A percentile compares a stretch with the other conserved stretches of the same genome.
These are phyloP conservation scores for Eilema griseolum DNA, from an alignment of 2,888 invertebrate genomes.

Conservation along the genomic window DNA sequence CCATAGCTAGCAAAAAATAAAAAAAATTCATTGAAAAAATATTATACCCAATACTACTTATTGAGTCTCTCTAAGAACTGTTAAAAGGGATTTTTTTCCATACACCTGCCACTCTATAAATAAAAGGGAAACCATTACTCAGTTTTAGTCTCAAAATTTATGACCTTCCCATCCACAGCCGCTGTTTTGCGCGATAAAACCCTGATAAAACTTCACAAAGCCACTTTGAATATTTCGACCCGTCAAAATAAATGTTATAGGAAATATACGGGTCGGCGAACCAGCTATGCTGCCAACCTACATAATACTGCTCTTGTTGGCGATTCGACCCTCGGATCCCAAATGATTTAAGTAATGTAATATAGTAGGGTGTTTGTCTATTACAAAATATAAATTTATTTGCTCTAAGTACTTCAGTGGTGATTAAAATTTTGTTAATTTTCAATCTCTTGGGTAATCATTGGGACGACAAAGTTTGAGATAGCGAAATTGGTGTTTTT, in stretches of 20 bases:
- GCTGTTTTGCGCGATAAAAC: conserved; percentile 17
- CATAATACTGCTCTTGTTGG: too few relatives aligned
- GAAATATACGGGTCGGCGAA: background rate
- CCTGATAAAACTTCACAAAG: conserved; percentile 12
- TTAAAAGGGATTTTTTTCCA: background rate
- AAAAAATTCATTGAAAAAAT: too few relatives aligned
- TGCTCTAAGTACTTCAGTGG: background rate
- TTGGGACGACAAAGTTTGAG: background rate
- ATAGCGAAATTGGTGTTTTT: background rate
- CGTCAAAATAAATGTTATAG: conserved; percentile 11
- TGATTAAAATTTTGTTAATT: background rate
- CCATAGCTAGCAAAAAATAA: too few relatives aligned
- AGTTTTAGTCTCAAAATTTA: conserved; percentile 18
- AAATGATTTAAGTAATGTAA: conserved; percentile 1
- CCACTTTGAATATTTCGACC: conserved; percentile 14
- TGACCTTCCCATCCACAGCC: conserved; percentile 9
- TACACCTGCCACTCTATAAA: conserved; percentile 8
- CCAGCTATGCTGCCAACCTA: background rate
- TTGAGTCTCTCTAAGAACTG: background rate
- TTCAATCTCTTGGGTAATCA: background rate
- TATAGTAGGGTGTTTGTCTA: background rate
- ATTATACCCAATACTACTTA: too few relatives aligned
- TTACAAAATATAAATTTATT: background rate
- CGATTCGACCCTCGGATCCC: background rate
- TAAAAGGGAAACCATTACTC: conserved; percentile 10